Evolutionary conservation across 2,113 vertebrate genomes (phyloP).

Genomic region (Brachypodius melanocephalos): DNA sequence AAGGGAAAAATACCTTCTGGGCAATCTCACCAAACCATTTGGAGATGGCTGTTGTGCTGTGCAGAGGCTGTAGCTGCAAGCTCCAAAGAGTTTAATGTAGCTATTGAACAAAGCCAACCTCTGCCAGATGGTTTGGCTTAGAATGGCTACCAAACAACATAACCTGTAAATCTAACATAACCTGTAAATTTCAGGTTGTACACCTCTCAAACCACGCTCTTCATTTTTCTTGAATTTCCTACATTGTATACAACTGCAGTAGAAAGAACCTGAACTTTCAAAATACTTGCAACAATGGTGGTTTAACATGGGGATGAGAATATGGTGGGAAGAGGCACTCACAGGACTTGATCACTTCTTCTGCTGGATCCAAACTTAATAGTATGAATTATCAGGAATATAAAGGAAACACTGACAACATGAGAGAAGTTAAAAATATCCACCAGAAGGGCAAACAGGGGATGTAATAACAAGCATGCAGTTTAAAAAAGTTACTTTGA

Average conservation of each 20-base stretch:
- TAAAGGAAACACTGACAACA: background rate
- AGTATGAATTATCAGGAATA: background rate
- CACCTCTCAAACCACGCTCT: background rate
- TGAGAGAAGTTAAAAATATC: background rate
- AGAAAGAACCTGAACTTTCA: background rate
- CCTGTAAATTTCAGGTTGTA: background rate
- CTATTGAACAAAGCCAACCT: background rate
- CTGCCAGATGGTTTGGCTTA: background rate
- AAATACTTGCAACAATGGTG: background rate
- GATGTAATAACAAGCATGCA: rapidly evolving
- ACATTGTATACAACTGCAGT: background rate
- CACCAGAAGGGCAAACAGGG: background rate
- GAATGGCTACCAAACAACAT: background rate
- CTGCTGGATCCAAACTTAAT: background rate
- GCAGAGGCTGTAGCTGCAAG: background rate
- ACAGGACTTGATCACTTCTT: background rate
- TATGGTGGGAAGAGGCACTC: background rate
- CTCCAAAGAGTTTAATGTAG: background rate
- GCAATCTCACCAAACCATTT: background rate
- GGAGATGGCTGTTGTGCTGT: background rate
- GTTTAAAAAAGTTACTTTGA: background rate
- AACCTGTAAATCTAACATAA: background rate
- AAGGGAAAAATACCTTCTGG: background rate
- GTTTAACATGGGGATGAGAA: background rate
- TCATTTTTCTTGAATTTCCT: background rate